Percentiles rank a stretch among this genome's conserved stretches.
Evolutionary conservation across 2,797 vertebrate species (phyloP).

Genomic region (Neoniphon sammara): DNA sequence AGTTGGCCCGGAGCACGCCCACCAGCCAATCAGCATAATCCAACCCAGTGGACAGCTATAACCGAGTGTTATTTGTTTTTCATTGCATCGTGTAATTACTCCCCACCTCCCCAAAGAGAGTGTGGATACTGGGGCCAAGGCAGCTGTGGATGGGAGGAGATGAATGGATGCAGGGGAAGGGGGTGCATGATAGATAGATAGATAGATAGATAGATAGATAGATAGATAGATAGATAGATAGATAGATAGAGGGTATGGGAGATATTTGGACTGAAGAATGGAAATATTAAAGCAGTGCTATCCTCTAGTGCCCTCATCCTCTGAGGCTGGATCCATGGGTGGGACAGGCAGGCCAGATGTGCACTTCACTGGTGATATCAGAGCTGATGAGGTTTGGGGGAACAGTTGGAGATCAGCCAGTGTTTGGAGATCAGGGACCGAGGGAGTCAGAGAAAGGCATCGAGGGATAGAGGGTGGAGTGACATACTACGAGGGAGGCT

Average conservation of each 20-base stretch:
- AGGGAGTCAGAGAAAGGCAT: neutral
- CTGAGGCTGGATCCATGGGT: too few relatives aligned
- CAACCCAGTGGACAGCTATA: slow-evolving; percentile 47
- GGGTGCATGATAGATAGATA: slow-evolving; percentile 24
- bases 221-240: slow-evolving; percentile 23
- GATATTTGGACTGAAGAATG: neutral
- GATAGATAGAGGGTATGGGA: slow-evolving; percentile 31
- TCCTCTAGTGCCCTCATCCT: too few relatives aligned
- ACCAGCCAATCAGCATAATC: slow-evolving; percentile 60
- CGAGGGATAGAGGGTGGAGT: slow-evolving; percentile 24
- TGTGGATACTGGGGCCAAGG: slow-evolving; percentile 24
- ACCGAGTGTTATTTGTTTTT: slow-evolving; percentile 69
- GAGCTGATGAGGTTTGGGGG: slow-evolving; percentile 16
- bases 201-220: slow-evolving; percentile 32
- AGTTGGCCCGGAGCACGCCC: slow-evolving; percentile 34
- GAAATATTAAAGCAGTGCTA: neutral
- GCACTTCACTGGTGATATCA: neutral
- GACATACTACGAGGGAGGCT: slow-evolving; percentile 28
- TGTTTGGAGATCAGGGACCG: slow-evolving; percentile 36
- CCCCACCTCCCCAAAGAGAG: slow-evolving; percentile 29
- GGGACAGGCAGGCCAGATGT: slow-evolving; percentile 28
- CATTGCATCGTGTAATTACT: slow-evolving; percentile 61
- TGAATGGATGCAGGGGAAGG: neutral
- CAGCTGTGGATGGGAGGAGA: slow-evolving; percentile 41
- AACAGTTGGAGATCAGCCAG: slow-evolving; percentile 21